Conservation (phyloP, 2,113 vertebrate genomes). For the Brachypodius melanocephalos region DNA sequence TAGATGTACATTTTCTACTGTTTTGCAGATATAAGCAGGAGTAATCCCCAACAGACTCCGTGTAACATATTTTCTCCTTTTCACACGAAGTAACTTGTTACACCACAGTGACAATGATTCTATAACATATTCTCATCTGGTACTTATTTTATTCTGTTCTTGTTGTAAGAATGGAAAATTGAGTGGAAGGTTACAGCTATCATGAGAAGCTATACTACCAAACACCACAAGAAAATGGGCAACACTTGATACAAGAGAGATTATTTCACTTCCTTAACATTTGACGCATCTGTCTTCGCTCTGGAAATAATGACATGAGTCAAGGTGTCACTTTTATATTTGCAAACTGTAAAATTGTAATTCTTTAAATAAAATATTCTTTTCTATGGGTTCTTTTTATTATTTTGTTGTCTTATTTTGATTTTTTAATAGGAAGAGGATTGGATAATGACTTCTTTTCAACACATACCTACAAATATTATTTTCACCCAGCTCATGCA, state of each 20-base stretch:
- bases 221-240: neutral
- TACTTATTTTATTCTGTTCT: neutral
- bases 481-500: neutral
- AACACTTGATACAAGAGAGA: neutral
- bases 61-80: neutral
- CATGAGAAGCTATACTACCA: neutral
- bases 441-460: neutral
- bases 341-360: neutral
- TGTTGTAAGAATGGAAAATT: neutral
- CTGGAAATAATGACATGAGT: neutral
- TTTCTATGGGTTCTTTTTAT: neutral
- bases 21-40: neutral
- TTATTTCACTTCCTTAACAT: neutral
- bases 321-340: neutral
- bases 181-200: neutral
- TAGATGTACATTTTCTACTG: conserved; percentile 20
- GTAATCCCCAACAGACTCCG: neutral
- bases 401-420: neutral
- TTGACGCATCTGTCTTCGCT: neutral
- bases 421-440: neutral
- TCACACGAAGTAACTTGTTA: neutral
- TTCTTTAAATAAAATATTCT: neutral
- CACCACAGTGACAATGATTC: neutral
- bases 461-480: neutral
- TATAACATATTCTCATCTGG: neutral